Evolutionary conservation across 2,888 invertebrate species (phyloP), one percentile per base, ranked within the genome.

Genomic region (Zhengitettix transpicula): DNA sequence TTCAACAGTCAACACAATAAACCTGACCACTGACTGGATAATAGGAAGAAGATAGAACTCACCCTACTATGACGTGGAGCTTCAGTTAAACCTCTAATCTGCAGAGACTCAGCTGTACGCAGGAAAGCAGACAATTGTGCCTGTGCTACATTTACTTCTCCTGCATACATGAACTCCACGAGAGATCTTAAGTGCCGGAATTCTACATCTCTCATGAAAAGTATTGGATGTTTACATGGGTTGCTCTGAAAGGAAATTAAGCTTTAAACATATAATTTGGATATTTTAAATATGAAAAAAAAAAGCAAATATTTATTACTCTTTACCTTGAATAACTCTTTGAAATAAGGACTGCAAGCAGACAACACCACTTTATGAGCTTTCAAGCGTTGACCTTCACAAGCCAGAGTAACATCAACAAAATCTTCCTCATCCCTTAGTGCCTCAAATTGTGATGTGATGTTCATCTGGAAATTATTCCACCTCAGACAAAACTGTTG

Each of bases 401-500:
- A 89, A 70, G 89, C 88, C 73, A 89, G 81, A 69, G 89, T 89
- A 72, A 89, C 89, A 79, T 89, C 89, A 71, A 88, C 88, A 77
- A 89, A 88, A 77, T 87, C 87, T 79, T 89, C 88, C 77, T 86
- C 86, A 77, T 86, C 85, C 73, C 89, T 80, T 71, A 89, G 79
- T 71, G 85, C 82, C 77, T 87, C 88, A 78, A 89, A 88, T 75
- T 89, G 88, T 74, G 87, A 85, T 71, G 88, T 85, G 74, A 89
- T 86, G 77, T 89, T 89, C 67, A 87, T 85, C 79, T 87, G 87
- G 79, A 86, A 87, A 80, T 89, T 88, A 79, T 89, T 89, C 89
- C 89, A 89, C 78, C 88, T 82, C 76, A 89, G 81, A 81, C 89
- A 89, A 78, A 88, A 89, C 78, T 88, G 88, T 79, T 89, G 89